A percentile compares a stretch with the other conserved stretches of the same genome.
Evolutionary conservation across 2,113 vertebrate species (phyloP).

Genomic region (Mormoops blainvillei): DNA sequence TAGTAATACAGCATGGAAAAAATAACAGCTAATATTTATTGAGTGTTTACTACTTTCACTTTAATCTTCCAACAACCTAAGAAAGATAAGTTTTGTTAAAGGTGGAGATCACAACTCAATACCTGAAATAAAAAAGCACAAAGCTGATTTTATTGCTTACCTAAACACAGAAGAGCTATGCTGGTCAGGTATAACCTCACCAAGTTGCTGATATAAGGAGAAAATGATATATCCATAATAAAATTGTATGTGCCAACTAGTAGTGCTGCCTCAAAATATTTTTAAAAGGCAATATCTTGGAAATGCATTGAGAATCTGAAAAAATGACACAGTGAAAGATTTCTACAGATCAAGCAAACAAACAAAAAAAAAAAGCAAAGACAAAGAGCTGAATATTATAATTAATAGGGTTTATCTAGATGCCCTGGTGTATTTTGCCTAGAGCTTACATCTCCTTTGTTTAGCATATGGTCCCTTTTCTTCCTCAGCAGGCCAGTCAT

Average conservation of each 20-base stretch:
- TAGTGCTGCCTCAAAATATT: not conserved
- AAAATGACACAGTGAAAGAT: not conserved
- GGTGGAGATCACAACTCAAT: not conserved
- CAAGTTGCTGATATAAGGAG: not conserved
- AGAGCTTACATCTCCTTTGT: not conserved
- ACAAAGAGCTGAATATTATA: not conserved
- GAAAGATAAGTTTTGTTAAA: not conserved
- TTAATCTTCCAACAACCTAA: not conserved
- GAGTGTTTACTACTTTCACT: not conserved
- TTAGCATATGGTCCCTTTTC: not conserved
- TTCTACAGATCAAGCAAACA: not conserved
- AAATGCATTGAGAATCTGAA: constrained; percentile 3
- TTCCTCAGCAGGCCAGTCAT: not conserved
- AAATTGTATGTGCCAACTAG: constrained; percentile 3
- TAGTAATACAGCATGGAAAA: not conserved
- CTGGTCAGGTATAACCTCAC: not conserved
- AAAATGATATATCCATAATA: not conserved
- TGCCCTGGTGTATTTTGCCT: not conserved
- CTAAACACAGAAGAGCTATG: not conserved
- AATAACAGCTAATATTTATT: not conserved
- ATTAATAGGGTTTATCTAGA: not conserved
- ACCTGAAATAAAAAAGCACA: not conserved
- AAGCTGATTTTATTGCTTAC: not conserved
- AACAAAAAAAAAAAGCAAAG: not conserved
- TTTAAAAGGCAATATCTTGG: not conserved